phyloP scores from a whole-genome alignment of 2,888 invertebrate species.

The Dicyrtoma fusca region DNA sequence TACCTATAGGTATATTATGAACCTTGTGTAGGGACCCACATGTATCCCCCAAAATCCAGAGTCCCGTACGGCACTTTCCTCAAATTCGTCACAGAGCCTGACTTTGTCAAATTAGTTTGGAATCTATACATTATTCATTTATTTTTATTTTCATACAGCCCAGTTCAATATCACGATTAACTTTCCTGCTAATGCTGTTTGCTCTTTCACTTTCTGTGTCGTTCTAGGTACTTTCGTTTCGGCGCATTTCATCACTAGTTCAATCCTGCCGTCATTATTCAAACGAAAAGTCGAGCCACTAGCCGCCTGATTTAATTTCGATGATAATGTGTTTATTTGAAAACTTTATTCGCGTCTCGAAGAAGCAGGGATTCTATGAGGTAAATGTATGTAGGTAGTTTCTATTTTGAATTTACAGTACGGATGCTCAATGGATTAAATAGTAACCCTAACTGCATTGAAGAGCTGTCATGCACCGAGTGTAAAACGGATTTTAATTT shows the following conservation, averaged over 20 bases:
- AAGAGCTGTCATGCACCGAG: too few relatives aligned
- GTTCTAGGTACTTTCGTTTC: too few relatives aligned
- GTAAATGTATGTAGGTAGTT: not conserved
- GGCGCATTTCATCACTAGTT: too few relatives aligned
- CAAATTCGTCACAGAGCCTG: constrained; percentile 10
- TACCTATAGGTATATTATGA: too few relatives aligned
- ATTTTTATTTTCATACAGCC: constrained; percentile 7
- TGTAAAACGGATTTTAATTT: too few relatives aligned
- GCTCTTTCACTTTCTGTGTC: not conserved
- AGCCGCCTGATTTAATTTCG: too few relatives aligned
- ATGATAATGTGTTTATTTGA: too few relatives aligned
- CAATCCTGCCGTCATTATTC: not conserved
- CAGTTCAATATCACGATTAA: not conserved
- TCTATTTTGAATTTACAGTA: not conserved
- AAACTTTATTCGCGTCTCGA: too few relatives aligned
- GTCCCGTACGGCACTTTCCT: constrained; percentile 9
- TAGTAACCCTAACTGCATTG: too few relatives aligned
- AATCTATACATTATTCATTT: constrained; percentile 32
- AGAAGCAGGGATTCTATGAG: too few relatives aligned
- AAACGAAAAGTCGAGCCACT: too few relatives aligned
- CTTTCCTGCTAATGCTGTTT: not conserved
- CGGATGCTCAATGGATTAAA: too few relatives aligned
- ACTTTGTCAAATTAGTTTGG: constrained; percentile 15
- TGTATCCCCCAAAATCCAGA: not conserved
- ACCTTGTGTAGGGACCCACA: constrained; percentile 1